Conservation (phyloP, 2,888 invertebrate genomes). For the Epinotia nisella region DNA sequence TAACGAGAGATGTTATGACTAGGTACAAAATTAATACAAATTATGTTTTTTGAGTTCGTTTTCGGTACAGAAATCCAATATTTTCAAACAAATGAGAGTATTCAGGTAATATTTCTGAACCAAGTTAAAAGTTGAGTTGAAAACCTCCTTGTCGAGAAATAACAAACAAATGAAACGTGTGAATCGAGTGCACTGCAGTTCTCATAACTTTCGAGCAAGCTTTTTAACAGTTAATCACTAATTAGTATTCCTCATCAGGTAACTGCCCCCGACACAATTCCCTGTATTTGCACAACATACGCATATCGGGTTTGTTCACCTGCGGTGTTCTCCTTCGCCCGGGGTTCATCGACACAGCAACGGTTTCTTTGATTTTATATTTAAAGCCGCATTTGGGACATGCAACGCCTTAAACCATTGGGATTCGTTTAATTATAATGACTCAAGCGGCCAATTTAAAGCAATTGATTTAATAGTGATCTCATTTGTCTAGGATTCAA, state of each 20-base stretch:
- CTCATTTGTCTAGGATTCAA: too few relatives aligned
- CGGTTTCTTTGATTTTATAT: constrained; percentile 61
- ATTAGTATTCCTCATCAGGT: constrained; percentile 36
- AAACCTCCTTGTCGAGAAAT: background rate
- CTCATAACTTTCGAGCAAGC: constrained; percentile 9
- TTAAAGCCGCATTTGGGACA: constrained; percentile 59
- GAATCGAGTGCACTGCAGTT: constrained; percentile 5
- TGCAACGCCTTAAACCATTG: constrained; percentile 51
- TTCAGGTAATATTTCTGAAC: background rate
- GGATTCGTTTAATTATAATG: constrained; percentile 33
- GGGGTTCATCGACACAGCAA: constrained; percentile 67
- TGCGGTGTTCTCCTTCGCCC: constrained; percentile 55
- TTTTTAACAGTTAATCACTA: constrained; percentile 20
- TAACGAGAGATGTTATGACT: background rate
- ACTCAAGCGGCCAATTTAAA: too few relatives aligned
- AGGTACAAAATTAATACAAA: background rate
- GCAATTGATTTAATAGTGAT: too few relatives aligned
- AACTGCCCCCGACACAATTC: constrained; percentile 32
- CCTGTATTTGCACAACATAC: constrained; percentile 44
- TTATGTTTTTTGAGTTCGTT: background rate
- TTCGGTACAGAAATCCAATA: background rate
- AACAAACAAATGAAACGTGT: background rate
- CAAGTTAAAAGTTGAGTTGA: background rate
- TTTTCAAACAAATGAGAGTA: background rate
- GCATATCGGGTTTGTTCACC: constrained; percentile 63